Conservation (phyloP, 2,113 vertebrate species). For the Strigops habroptila region DNA sequence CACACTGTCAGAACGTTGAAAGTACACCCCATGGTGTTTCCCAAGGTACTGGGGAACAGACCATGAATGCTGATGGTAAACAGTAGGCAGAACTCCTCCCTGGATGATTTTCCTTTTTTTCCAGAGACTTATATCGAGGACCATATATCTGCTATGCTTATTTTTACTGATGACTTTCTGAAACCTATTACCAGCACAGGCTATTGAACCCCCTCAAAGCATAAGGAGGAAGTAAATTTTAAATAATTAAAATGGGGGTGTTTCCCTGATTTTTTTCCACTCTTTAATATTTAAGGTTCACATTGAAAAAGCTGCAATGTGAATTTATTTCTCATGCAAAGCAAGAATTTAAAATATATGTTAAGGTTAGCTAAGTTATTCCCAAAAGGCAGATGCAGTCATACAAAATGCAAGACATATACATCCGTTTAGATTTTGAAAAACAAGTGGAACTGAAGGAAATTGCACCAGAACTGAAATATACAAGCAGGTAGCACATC, state of each 20-base stretch:
- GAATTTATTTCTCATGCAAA: not conserved
- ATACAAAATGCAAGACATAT: not conserved
- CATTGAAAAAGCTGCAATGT: not conserved
- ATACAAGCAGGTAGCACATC: not conserved
- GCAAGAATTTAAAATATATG: not conserved
- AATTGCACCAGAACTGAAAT: not conserved
- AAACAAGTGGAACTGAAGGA: not conserved
- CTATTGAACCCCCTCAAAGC: not conserved
- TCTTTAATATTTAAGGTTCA: not conserved
- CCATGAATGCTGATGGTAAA: not conserved
- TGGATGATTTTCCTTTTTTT: not conserved
- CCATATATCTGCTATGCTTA: not conserved
- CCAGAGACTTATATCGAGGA: not conserved
- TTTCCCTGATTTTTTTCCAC: not conserved
- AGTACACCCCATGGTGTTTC: not conserved
- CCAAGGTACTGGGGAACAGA: not conserved
- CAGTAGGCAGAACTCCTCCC: not conserved
- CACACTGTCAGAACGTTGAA: fast-evolving
- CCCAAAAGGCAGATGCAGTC: not conserved
- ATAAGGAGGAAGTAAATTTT: not conserved
- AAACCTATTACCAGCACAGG: not conserved
- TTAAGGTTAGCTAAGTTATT: not conserved
- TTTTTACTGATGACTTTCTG: not conserved
- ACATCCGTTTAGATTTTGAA: not conserved
- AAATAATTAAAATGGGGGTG: not conserved